Base-by-base conservation (phyloP, 1,140 invertebrate genomes). In the Euwallacea similis region DNA sequence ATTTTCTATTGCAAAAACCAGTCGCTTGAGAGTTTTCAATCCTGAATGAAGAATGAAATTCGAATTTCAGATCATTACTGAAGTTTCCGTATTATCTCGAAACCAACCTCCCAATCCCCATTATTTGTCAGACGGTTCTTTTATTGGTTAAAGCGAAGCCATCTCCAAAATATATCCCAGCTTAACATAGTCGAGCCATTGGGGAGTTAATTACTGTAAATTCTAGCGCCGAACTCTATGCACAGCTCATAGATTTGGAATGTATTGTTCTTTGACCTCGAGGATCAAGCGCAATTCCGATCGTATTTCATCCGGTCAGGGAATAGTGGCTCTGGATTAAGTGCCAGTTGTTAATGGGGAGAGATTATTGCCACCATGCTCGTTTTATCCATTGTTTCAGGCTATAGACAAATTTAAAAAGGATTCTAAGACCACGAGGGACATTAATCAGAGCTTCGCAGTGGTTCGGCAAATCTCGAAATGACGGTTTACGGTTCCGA, bases 221-320 rank as follows among this genome's bases (percentile, higher is more conserved):
- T 67, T 60, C 43, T 47, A 60, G 43, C 13, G 56, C 43, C 55
- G 33, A 67, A 67, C 54, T 67, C 66, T 67, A 67, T 44, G 53
- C 42, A 44, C 64, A 67, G 66, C 44, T 59, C 56, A 67, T 67
- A 67, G 54, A 67, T 67, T 67, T 50, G 66, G 66, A 67, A 67
- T 67, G 66, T 67, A 67, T 67, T 67, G 66, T 67, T 67, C 66
- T 67, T 67, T 67, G 66, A 67, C 66, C 66, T 56, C 66, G 66
- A 67, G 66, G 66, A 67, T 67, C 66, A 67, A 58, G 66, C 44
- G 56, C 66, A 67, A 67, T 67, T 59, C 66, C 66, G 44, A 58
- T 59, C 42, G 66, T 59, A 60, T 47, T 67, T 67, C 66, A 59
- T 7, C 41, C 11, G 55, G 66, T 41, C 44, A 60, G 66, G 59